Conservation (phyloP, 2,888 invertebrate species). For the Gasteruption jaculator region DNA sequence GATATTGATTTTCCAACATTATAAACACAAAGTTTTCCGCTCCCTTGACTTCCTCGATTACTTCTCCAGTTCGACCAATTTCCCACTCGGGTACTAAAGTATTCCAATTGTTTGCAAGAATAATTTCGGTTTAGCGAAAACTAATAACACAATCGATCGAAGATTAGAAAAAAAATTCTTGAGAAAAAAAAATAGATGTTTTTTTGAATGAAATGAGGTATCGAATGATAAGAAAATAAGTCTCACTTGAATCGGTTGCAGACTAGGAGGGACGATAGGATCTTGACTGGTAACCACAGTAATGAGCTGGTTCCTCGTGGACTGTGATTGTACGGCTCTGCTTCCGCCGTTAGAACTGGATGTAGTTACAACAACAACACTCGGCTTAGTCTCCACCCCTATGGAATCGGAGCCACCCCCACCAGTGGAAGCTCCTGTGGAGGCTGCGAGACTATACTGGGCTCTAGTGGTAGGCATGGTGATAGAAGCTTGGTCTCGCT, state of each 20-base stretch:
- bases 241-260: conserved; percentile 49
- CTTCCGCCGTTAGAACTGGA: conserved; percentile 45
- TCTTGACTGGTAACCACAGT: conserved; percentile 48
- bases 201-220: too few relatives aligned
- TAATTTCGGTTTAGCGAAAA: too few relatives aligned
- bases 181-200: too few relatives aligned
- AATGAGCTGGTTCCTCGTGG: conserved; percentile 46
- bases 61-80: too few relatives aligned
- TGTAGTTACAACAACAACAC: conserved; percentile 46
- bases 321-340: conserved; percentile 42
- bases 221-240: conserved; percentile 8
- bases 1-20: too few relatives aligned
- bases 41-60: too few relatives aligned
- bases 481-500: conserved; percentile 46
- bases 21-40: too few relatives aligned
- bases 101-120: too few relatives aligned
- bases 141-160: too few relatives aligned
- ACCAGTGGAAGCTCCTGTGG: conserved; percentile 45
- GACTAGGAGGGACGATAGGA: conserved; percentile 47
- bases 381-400: conserved; percentile 46
- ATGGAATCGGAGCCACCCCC: conserved; percentile 42
- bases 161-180: too few relatives aligned
- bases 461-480: conserved; percentile 52
- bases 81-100: too few relatives aligned
- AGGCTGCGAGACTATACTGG: conserved; percentile 50